These are phyloP conservation scores for Pelosia muscerda DNA, from an alignment of 2,888 invertebrate species.

Conservation along the genomic window DNA sequence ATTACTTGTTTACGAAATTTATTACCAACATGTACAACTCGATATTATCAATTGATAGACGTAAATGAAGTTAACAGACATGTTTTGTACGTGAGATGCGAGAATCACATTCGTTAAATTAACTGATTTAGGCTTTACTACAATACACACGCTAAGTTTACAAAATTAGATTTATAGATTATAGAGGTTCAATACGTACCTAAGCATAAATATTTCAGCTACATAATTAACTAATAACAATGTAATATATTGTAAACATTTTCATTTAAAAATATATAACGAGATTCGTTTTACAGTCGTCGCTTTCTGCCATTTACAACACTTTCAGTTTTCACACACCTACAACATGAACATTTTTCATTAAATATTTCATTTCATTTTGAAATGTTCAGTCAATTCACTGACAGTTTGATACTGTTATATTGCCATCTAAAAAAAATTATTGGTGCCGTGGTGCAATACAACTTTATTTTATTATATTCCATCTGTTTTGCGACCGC, in stretches of 20 bases:
- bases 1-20: conserved; percentile 4
- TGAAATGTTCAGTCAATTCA: conserved; percentile 13
- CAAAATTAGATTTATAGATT: conserved; percentile 3
- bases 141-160: conserved; percentile 13
- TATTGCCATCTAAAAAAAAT: conserved; percentile 6
- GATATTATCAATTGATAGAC: neutral
- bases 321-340: conserved; percentile 14
- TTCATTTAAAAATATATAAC: conserved; percentile 28
- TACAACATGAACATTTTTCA: conserved; percentile 14
- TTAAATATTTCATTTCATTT: conserved; percentile 9
- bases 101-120: neutral
- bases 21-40: neutral
- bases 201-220: conserved; percentile 23
- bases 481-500: too few species aligned
- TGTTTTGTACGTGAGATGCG: neutral
- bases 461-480: too few species aligned
- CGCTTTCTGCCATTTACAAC: conserved; percentile 16
- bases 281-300: conserved; percentile 16
- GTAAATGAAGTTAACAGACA: neutral
- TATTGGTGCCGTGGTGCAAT: neutral
- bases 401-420: neutral
- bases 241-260: conserved; percentile 27
- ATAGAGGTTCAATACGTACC: conserved; percentile 16
- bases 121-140: conserved; percentile 9
- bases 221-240: conserved; percentile 26